Conservation (phyloP, 1,140 invertebrate species). For the Marisa cornuarietis region DNA sequence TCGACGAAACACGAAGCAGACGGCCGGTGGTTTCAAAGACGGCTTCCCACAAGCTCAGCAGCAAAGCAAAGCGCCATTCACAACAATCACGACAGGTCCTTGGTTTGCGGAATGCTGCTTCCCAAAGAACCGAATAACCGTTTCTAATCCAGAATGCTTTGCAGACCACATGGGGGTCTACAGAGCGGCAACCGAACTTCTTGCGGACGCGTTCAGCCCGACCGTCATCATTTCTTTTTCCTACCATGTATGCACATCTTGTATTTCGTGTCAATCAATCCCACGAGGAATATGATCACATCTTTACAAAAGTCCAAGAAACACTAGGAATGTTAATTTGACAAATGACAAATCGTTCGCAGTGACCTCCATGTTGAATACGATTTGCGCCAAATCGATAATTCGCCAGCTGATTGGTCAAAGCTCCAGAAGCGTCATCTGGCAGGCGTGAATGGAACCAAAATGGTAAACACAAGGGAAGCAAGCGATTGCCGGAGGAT, state of each 20-base stretch:
- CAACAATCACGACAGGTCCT: too few species aligned
- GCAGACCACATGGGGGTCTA: too few species aligned
- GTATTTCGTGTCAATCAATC: conserved; percentile 11
- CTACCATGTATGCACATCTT: not conserved
- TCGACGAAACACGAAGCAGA: too few species aligned
- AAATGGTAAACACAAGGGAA: conserved; percentile 28
- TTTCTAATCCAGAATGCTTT: too few species aligned
- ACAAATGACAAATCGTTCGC: conserved; percentile 30
- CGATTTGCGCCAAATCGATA: conserved; percentile 38
- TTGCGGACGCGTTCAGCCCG: conserved; percentile 1
- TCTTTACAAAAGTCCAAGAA: conserved; percentile 15
- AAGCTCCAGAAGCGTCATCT: conserved; percentile 21
- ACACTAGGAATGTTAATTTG: conserved; percentile 31
- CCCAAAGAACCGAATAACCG: too few species aligned
- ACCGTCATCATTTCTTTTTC: conserved; percentile 4
- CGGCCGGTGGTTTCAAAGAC: too few species aligned
- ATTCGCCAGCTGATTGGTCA: conserved; percentile 37
- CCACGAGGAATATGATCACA: conserved; percentile 10
- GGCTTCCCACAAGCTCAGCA: too few species aligned
- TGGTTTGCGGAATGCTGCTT: too few species aligned
- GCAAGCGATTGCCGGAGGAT: not conserved
- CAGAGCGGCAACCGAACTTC: conserved; percentile 17
- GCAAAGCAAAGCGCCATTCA: too few species aligned
- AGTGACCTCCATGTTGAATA: conserved; percentile 39
- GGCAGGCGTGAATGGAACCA: conserved; percentile 22